These are phyloP conservation scores for Epiperipatus broadwayi DNA, from an alignment of 2,888 invertebrate species.

Conservation along the genomic window DNA sequence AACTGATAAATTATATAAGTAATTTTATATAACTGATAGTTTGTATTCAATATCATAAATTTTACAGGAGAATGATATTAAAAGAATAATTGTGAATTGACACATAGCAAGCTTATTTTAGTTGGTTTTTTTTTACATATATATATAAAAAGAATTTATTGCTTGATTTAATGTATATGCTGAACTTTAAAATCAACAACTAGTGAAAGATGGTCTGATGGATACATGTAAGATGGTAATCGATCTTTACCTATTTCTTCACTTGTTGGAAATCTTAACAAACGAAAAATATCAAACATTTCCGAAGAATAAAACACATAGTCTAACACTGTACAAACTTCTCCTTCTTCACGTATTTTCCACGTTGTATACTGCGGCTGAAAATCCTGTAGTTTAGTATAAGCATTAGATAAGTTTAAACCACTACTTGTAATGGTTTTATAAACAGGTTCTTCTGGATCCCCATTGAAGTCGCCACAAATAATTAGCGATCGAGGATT, in stretches of 20 bases:
- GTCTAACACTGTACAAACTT: constrained; percentile 51
- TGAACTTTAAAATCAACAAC: constrained; percentile 24
- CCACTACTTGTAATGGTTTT: constrained; percentile 31
- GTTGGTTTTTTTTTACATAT: too few relatives aligned
- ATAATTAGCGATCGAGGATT: constrained; percentile 41
- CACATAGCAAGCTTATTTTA: too few relatives aligned
- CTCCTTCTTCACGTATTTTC: constrained; percentile 48
- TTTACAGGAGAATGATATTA: too few relatives aligned
- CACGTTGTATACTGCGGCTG: constrained; percentile 56
- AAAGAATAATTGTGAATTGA: too few relatives aligned
- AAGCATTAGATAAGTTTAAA: too few relatives aligned
- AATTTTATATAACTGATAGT: too few relatives aligned
- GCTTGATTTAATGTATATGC: too few relatives aligned
- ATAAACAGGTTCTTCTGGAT: constrained; percentile 49
- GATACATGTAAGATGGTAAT: constrained; percentile 46
- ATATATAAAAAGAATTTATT: too few relatives aligned
- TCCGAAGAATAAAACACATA: constrained; percentile 46
- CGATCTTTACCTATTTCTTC: constrained; percentile 45
- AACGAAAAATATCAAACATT: constrained; percentile 36
- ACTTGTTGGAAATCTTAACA: constrained; percentile 41
- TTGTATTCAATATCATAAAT: too few relatives aligned
- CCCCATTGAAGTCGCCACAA: constrained; percentile 57
- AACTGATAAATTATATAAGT: too few relatives aligned
- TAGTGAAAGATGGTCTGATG: constrained; percentile 56
- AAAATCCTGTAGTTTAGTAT: constrained; percentile 25